These are phyloP conservation scores for Ardeotis arabs DNA, from an alignment of 2,113 vertebrate species.

Conservation along the genomic window DNA sequence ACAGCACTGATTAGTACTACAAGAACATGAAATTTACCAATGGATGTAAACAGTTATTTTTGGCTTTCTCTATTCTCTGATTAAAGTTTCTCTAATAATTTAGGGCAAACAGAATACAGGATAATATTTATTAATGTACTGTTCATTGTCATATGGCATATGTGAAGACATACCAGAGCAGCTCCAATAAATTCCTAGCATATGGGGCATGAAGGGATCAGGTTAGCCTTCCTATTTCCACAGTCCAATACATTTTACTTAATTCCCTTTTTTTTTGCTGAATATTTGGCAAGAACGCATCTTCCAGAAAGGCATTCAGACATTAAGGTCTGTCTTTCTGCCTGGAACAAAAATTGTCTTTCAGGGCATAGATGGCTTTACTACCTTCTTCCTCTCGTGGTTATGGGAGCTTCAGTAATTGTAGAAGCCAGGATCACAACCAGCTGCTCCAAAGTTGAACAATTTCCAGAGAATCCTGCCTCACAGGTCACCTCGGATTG, in stretches of 20 bases:
- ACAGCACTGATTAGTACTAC: not conserved
- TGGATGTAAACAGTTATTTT: not conserved
- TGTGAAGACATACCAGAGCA: accelerated
- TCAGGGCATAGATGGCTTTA: not conserved
- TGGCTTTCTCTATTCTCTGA: not conserved
- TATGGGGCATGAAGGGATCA: not conserved
- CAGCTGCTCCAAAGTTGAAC: not conserved
- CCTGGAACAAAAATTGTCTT: not conserved
- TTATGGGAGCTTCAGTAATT: not conserved
- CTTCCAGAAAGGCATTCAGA: not conserved
- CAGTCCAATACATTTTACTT: not conserved
- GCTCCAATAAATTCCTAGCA: not conserved
- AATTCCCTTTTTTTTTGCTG: not conserved
- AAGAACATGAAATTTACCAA: not conserved
- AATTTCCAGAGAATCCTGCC: not conserved
- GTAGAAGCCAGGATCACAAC: not conserved
- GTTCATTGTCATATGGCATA: not conserved
- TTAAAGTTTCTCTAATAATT: not conserved
- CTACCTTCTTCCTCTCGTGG: not conserved
- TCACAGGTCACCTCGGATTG: not conserved
- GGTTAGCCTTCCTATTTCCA: not conserved
- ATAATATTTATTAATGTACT: not conserved
- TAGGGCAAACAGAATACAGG: not conserved
- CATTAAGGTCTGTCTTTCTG: not conserved
- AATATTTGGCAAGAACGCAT: not conserved